These are phyloP conservation scores for Hirtodrosophila cameraria DNA, from an alignment of 2,888 invertebrate genomes.

Conservation along the genomic window DNA sequence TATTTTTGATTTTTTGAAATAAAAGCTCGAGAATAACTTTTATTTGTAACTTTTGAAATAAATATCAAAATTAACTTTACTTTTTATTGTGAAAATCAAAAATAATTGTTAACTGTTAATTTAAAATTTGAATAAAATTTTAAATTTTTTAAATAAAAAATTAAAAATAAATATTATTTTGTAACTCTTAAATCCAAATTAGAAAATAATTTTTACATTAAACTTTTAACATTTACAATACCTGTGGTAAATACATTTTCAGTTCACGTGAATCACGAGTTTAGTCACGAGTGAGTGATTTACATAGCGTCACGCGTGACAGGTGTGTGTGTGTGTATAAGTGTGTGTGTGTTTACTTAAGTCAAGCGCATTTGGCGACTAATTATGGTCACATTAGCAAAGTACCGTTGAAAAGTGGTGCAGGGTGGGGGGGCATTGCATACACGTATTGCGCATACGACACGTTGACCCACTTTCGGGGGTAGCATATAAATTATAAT, in stretches of 20 bases:
- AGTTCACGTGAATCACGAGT: slow-evolving; percentile 21
- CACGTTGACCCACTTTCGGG: slow-evolving; percentile 50
- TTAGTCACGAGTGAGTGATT: slow-evolving; percentile 21
- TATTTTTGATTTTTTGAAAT: too few relatives aligned
- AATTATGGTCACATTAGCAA: slow-evolving; percentile 37
- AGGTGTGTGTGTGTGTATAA: slow-evolving; percentile 23
- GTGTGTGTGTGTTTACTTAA: slow-evolving; percentile 15
- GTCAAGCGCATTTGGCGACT: slow-evolving; percentile 50
- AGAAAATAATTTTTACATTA: too few relatives aligned
- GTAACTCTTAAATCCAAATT: too few relatives aligned
- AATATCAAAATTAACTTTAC: too few relatives aligned
- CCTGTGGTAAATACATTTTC: neutral
- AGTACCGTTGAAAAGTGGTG: neutral
- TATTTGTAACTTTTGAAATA: too few relatives aligned
- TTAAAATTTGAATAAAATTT: too few relatives aligned
- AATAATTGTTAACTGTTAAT: too few relatives aligned
- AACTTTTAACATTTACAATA: too few relatives aligned
- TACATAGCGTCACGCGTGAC: slow-evolving; percentile 30
- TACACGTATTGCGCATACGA: slow-evolving; percentile 44
- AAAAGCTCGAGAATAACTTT: too few relatives aligned
- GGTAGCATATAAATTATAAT: slow-evolving; percentile 68
- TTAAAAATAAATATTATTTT: too few relatives aligned
- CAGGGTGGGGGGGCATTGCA: neutral
- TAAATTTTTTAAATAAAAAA: too few relatives aligned
- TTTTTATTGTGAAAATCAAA: too few relatives aligned